A percentile compares a stretch with the other conserved stretches of the same genome.
Evolutionary conservation across 2,888 invertebrate genomes (phyloP).

Genomic region (Cataglyphis albicans): DNA sequence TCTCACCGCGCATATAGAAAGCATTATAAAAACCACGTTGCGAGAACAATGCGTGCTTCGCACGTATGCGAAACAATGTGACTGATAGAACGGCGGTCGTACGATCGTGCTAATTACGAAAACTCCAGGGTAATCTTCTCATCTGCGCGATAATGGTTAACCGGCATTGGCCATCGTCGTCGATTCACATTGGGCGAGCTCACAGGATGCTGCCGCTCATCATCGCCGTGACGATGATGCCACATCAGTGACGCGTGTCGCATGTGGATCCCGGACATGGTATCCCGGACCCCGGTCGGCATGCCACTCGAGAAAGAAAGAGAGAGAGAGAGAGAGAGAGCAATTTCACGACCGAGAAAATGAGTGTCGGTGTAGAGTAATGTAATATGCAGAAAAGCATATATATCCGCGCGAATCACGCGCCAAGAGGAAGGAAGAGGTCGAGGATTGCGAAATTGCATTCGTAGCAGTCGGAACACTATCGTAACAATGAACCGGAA

Average conservation of each 20-base stretch:
- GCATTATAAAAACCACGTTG: conserved; percentile 9
- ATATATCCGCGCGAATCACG: conserved; percentile 42
- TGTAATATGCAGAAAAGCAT: conserved; percentile 53
- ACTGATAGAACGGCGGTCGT: conserved; percentile 23
- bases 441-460: conserved; percentile 52
- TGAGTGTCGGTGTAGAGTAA: conserved; percentile 13
- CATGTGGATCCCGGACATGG: conserved; percentile 59
- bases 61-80: conserved; percentile 55
- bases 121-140: conserved; percentile 68
- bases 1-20: conserved; percentile 1
- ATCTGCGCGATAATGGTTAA: conserved; percentile 67
- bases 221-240: conserved; percentile 36
- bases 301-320: neutral
- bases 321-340: neutral
- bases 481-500: conserved; percentile 55
- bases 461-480: conserved; percentile 45
- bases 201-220: conserved; percentile 79
- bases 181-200: conserved; percentile 61
- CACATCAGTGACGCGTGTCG: conserved; percentile 45
- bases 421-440: conserved; percentile 50
- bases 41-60: conserved; percentile 1
- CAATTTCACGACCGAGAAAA: conserved; percentile 52
- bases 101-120: conserved; percentile 69
- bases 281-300: conserved; percentile 29
- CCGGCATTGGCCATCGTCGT: conserved; percentile 42